Evolutionary conservation across 1,140 invertebrate species (phyloP).

Genomic region (Pseudomyrmex pallidus): DNA sequence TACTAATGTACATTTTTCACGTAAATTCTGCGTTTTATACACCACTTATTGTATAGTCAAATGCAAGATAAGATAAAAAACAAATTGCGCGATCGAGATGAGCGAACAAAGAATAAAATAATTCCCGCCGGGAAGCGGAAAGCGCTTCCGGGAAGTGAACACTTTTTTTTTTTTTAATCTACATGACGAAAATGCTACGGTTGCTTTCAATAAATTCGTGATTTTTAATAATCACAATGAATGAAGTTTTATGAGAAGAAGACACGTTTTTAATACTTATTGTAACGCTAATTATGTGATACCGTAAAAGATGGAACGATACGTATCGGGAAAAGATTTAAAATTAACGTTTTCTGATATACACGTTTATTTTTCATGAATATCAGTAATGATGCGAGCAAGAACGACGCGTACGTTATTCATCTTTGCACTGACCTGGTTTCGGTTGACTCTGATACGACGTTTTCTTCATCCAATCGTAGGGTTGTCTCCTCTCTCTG

Average conservation of each 20-base stretch:
- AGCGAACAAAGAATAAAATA: not conserved
- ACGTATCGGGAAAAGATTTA: not conserved
- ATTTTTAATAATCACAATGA: too few relatives aligned
- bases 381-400: not conserved
- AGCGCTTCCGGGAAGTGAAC: too few relatives aligned
- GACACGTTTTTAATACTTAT: not conserved
- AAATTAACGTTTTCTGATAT: not conserved
- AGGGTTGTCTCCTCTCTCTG: conserved; percentile 89
- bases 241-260: not conserved
- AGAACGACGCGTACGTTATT: too few relatives aligned
- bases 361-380: not conserved
- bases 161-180: too few relatives aligned
- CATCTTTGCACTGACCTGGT: conserved; percentile 88
- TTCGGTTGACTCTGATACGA: conserved; percentile 93
- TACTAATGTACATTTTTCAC: not conserved
- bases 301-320: not conserved
- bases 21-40: conserved; percentile 10
- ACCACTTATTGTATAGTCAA: not conserved
- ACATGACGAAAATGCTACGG: too few relatives aligned
- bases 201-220: too few relatives aligned
- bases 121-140: not conserved
- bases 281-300: not conserved
- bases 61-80: conserved; percentile 55
- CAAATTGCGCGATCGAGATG: not conserved
- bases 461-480: conserved; percentile 96